These are phyloP conservation scores for Pogonus chalceus DNA, from an alignment of 1,140 invertebrate genomes.

Conservation along the genomic window DNA sequence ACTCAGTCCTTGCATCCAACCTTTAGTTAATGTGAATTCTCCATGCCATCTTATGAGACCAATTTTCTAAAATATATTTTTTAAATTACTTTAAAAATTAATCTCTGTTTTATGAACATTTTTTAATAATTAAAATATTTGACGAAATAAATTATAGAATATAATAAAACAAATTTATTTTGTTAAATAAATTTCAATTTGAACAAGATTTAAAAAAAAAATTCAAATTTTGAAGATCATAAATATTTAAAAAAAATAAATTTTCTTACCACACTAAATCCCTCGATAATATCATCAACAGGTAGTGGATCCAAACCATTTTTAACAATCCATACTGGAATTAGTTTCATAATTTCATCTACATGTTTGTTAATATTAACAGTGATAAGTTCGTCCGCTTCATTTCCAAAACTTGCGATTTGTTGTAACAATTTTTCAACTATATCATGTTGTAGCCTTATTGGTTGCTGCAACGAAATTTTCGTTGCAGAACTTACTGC, in stretches of 20 bases:
- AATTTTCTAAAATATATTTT: slow-evolving; percentile 11
- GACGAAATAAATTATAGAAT: neutral
- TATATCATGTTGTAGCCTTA: too few relatives aligned
- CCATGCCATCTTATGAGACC: slow-evolving; percentile 37
- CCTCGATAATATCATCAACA: slow-evolving; percentile 36
- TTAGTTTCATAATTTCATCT: neutral
- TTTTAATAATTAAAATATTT: neutral
- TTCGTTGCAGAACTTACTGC: neutral
- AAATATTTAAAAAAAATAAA: neutral
- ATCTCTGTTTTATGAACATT: neutral
- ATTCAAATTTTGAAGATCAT: neutral
- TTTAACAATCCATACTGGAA: slow-evolving; percentile 20
- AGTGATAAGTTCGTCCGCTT: neutral
- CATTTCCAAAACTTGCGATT: neutral
- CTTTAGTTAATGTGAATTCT: slow-evolving; percentile 35
- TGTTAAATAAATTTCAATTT: neutral
- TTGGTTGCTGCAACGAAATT: neutral
- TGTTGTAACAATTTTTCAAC: neutral
- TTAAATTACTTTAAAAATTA: neutral
- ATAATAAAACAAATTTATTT: neutral
- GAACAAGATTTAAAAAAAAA: neutral
- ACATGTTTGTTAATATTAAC: neutral
- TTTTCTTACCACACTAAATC: slow-evolving; percentile 40
- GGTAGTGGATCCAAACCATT: slow-evolving; percentile 37
- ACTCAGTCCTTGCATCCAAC: slow-evolving; percentile 35